Evolutionary conservation across 2,888 invertebrate genomes (phyloP), one percentile per base, ranked within the genome.

Genomic region (Drosophila seclusa): DNA sequence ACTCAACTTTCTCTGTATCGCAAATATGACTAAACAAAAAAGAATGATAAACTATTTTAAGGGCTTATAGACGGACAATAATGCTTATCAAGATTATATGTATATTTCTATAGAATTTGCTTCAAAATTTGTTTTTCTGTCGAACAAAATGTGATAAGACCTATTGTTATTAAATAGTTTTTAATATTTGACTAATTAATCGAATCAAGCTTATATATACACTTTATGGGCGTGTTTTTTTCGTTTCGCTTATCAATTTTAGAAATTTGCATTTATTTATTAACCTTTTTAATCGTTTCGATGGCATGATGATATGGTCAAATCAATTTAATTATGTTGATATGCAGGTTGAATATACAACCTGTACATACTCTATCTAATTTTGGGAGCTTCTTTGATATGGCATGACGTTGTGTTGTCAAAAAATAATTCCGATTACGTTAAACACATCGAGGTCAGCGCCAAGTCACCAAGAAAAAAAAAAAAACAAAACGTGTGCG

Each of bases 401-500:
- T 53, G 49, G 63, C n/a, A 55, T 50, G 54, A 63, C 42, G 49
- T 24, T 40, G 52, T 40, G 27, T 54, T 53, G 61, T 38, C 69
- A 63, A 76, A 63, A 61, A 52, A 45, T 64, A 54, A 40, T 49
- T 54, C 49, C 6, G 58, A 34, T 66, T 63, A 59, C 66, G 64
- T 58, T 67, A 62, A 70, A 68, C 78, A 62, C 27, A 45, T 48
- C 38, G 29, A 52, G 82, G 69, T 79, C 79, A 81, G 42, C 57
- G 74, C 42, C 78, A 57, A 75, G 78, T 78, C 82, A 78, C 16
- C 54, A 40, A 58, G 53, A 40, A 38, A 42, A 50, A 32, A 32
- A 62, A 57, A 63, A 67, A 66, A 57, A 16, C 64, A 31, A 65
- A 78, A 57, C 68, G 73, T 81, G 80, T 76, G 34, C 40, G 53